Base-by-base conservation (phyloP, 2,888 invertebrate species). In the Cerastis rubricosa region DNA sequence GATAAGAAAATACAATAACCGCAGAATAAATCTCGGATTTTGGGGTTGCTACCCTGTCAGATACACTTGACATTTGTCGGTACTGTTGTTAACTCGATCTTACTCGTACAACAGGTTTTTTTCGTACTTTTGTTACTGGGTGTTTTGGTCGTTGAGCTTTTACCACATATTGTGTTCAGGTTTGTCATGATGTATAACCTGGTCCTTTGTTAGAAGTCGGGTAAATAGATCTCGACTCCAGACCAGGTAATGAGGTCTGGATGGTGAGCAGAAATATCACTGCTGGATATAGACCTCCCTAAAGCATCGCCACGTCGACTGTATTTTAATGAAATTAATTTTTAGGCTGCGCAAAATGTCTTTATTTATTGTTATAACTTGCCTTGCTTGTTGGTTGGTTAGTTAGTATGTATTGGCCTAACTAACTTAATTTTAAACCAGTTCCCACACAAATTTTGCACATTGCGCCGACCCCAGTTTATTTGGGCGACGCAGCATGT, bases 1-100 rank as follows among this genome's bases (percentile, higher is more conserved):
- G 82, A 80, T 85, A 88, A 89, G 89, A 90, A 90, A 92, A 92
- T 89, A 92, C 89, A 92, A 93, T 92, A 91, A 90, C 89, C 78
- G 83, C 76, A 83, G 86, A 90, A 91, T 90, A 92, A 90, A 90
- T 89, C 86, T 83, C 78, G 74, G 77, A 82, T 87, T 88, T 89
- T 90, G 85, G 79, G 80, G 78, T 81, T 77, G 71, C 81, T 70
- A 65, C 59, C 51, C 40, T 76, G 87, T 85, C 83, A 85, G 68
- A 78, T 40, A 76, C 83, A 86, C 72, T 83, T 85, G 75, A 76
- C 66, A 77, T 75, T 74, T 68, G 65, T 77, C 68, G 35, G 59
- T 76, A 64, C 66, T 70, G 63, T 85, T 86, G 74, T 74, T 76
- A 76, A 76, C 69, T 85, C 35, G 61, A 76, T 79, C 59, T 76